These are phyloP conservation scores for Aulostomus chinensis DNA, from an alignment of 2,797 vertebrate species.

Conservation along the genomic window DNA sequence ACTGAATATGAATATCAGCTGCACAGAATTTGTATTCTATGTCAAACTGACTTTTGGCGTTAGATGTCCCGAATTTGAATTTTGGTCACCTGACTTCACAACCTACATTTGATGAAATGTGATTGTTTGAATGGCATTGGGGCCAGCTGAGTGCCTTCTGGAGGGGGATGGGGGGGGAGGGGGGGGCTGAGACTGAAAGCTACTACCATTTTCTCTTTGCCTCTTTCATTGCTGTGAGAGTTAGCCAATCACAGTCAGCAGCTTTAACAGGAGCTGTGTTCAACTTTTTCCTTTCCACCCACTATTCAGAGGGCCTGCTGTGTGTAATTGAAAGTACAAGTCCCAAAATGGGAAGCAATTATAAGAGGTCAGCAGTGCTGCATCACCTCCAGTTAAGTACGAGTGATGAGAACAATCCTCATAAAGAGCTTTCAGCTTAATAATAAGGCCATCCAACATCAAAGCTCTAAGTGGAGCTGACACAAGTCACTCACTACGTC, in stretches of 20 bases:
- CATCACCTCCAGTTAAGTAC: slow-evolving; percentile 68
- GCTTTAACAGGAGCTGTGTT: slow-evolving; percentile 20
- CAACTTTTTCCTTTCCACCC: slow-evolving; percentile 27
- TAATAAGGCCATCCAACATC: slow-evolving; percentile 21
- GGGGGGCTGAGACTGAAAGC: no score
- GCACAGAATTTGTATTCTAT: no score
- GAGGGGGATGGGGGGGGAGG: no score
- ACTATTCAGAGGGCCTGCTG: slow-evolving; percentile 18
- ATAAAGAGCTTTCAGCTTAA: slow-evolving; percentile 53
- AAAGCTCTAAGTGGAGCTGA: slow-evolving; percentile 19
- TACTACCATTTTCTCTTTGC: not conserved
- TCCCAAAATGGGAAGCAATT: slow-evolving; percentile 56
- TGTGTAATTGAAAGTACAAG: slow-evolving; percentile 65
- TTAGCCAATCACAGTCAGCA: slow-evolving; percentile 9
- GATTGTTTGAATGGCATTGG: no score
- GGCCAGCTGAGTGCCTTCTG: no score
- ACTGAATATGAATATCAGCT: no score
- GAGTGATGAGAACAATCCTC: slow-evolving; percentile 55
- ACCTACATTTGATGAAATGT: no score
- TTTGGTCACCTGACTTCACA: no score
- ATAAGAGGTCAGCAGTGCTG: slow-evolving; percentile 63
- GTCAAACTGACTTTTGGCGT: no score
- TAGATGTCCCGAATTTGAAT: no score
- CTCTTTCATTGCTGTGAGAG: slow-evolving; percentile 9
- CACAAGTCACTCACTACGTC: slow-evolving; percentile 16